Base-by-base conservation (phyloP, 2,888 invertebrate genomes). In the Petrolisthes manimaculis region DNA sequence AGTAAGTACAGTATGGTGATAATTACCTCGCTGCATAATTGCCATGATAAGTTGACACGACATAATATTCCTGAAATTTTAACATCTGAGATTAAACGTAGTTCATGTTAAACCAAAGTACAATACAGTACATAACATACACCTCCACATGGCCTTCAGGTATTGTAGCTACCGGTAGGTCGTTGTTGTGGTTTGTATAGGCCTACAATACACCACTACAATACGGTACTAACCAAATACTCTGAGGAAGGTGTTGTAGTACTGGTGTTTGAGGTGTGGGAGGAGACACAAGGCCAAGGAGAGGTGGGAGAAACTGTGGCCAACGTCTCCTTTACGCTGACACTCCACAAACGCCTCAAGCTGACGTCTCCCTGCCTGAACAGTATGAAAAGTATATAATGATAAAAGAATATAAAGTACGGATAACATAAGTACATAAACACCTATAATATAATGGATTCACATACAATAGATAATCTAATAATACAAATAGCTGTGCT, bases 221-320 rank as follows among this genome's bases (percentile, higher is more conserved):
- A 1, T 12, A 61, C 14, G 2, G 21, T 54, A 84, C 88, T 80
- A 6, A 88, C 88, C 88, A 88, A 88, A 88, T 24, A 88, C 54
- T 24, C 84, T 37, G n/a, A 88, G 67, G 56, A 75, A 88, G 14
- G 84, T 84, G 1, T 80, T n/a, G 54, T 88, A 88, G 56, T 88
- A 88, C 21, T 71, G 51, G 14, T 83, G 53, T 54, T 88, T 88
- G 75, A 84, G 84, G n/a, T 80, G 51, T 67, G 88, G 88, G 37
- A 81, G 74, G 53, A 78, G 54, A 55, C 80, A 84, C 18, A 88
- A 84, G 5, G 84, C 88, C n/a, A 84, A 71, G n/a, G 88, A 88
- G 21, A 88, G 81, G 12, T 84, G 81, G 14, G 88, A 84, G 24
- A 88, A 88, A 56, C 84, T 84, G n/a, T 53, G 74, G 4, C 84